Evolutionary conservation across 2,113 vertebrate genomes (phyloP).

Genomic region (Machaerirhynchus nigripectus): DNA sequence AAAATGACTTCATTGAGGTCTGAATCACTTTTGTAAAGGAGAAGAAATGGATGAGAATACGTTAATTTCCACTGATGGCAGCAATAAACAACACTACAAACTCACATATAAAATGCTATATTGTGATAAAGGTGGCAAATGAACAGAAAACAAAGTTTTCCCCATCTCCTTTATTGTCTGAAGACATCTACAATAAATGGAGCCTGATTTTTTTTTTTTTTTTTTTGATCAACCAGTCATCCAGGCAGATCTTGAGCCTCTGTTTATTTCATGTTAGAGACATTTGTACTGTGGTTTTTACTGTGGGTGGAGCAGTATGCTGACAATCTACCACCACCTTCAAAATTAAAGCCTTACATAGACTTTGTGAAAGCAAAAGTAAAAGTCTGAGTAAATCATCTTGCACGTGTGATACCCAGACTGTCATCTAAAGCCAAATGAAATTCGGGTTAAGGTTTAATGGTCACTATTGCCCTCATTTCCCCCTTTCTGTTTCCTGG

Average conservation of each 20-base stretch:
- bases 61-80: not conserved
- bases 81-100: not conserved
- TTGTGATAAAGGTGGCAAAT: not conserved
- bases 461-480: not conserved
- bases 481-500: not conserved
- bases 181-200: not conserved
- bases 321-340: not conserved
- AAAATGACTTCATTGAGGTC: not conserved
- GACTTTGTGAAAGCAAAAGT: not conserved
- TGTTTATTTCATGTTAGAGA: not conserved
- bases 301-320: rapidly evolving
- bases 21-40: not conserved
- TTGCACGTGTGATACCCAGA: not conserved
- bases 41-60: not conserved
- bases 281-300: not conserved
- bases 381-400: not conserved
- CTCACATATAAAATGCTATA: not conserved
- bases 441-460: not conserved
- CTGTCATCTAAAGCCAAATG: not conserved
- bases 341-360: not conserved
- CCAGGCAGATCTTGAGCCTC: not conserved
- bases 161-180: not conserved
- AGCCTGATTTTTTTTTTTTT: not conserved
- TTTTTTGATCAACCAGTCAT: not conserved
- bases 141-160: not conserved